Base-by-base conservation (phyloP, 2,113 vertebrate genomes). In the Leucoraja erinaceus region DNA sequence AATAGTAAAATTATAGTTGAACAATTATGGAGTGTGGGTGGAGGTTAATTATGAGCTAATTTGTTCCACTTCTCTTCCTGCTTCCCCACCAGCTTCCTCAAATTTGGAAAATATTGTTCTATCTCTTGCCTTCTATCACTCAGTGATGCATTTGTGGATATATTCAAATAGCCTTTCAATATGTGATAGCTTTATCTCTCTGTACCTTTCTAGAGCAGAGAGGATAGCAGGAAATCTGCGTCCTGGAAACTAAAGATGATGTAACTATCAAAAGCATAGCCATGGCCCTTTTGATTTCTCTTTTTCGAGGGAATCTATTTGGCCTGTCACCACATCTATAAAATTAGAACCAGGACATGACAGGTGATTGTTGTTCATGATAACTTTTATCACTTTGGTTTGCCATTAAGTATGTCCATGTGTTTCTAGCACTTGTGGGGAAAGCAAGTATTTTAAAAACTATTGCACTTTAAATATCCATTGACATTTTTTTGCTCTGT, bases 151-250 rank as follows among this genome's bases (percentile, higher is more conserved):
- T 25, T 20, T 84, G 79, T 84, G 79, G 54, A 59, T 84, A 61
- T 61, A 84, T 84, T 84, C 54, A 61, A 81, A 54, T 84, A n/a
- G 81, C 28, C 54, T 86, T 88, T 88, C 63, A 31, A 63, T 63
- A 31, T 61, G 22, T 12, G 81, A 59, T 66, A 61, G 28, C 9
- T 16, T 77, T 33, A 31, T 77, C 14, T 86, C 5, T n/a, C 11
- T 56, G 1, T 11, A 54, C 2, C 6, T 5, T 61, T 61, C 4
- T 28, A 14, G 81, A 84, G 54, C 56, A 7, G 28, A 88, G 59
- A 88, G 61, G n/a, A 88, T 25, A 25, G 22, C 14, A 31, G 56
- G 83, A 59, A 14, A 31, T 12, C 12, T 88, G 59, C 59, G 31
- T 28, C n/a, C 47, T 88, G 28, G 81, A 63, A 63, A 61, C 59